Conservation (phyloP, 2,113 vertebrate species). For the Thomomys bottae region DNA sequence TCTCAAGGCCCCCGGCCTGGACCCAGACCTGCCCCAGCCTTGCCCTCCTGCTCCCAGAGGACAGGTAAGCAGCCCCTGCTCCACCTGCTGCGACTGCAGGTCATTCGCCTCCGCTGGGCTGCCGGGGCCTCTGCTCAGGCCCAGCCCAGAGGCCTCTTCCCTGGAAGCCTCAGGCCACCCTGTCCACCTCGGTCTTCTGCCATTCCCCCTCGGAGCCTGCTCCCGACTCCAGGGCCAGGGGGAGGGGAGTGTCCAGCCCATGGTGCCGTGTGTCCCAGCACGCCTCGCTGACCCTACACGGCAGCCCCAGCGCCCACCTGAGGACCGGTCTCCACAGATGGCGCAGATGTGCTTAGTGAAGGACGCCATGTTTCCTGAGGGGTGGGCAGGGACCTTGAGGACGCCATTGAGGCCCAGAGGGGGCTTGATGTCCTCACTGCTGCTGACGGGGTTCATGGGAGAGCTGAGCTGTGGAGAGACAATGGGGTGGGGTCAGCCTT, state of each 20-base stretch:
- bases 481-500: not conserved
- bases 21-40: too few relatives aligned
- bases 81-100: not conserved
- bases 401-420: slow-evolving; percentile 97
- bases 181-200: accelerated
- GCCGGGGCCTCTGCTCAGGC: not conserved
- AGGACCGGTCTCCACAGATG: slow-evolving; percentile 99
- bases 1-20: too few relatives aligned
- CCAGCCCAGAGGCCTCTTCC: not conserved
- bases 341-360: slow-evolving; percentile 99
- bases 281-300: too few relatives aligned
- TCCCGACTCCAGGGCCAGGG: not conserved
- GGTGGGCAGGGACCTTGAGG: slow-evolving; percentile 97
- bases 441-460: slow-evolving; percentile 97
- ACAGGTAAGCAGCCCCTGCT: too few relatives aligned
- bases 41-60: too few relatives aligned
- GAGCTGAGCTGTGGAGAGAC: slow-evolving; percentile 91
- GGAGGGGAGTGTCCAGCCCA: too few relatives aligned
- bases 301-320: slow-evolving; percentile 84
- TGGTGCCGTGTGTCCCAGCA: too few relatives aligned
- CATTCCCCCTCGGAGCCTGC: accelerated
- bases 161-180: not conserved
- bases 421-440: slow-evolving; percentile 98
- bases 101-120: not conserved
- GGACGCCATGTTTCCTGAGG: slow-evolving; percentile 91